Base-by-base conservation (phyloP, 64 coral and sea anemone genomes). In the Montipora efflorescens region DNA sequence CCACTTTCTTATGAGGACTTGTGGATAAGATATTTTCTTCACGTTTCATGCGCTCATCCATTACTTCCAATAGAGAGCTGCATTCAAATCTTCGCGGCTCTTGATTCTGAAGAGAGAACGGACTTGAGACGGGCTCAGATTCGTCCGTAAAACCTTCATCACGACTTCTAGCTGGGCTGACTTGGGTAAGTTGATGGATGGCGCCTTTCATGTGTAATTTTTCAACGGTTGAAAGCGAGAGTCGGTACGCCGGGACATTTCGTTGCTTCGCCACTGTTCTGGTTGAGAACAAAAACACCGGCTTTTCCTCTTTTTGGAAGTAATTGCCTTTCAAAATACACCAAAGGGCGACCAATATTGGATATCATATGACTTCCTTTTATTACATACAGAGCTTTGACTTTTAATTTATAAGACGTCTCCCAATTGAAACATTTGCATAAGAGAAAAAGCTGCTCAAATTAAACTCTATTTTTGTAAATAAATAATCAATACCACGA, bases 1-100 rank as follows among this genome's bases (percentile, higher is more conserved):
- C 93, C 20, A 94, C 87, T 23, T 61, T 22, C 76, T 90, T 94
- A 18, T 94, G 93, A 44, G 93, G 93, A 20, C 93, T 94, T 20
- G 93, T 90, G 25, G 93, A 83, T 48, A 94, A 75, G 48, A 94
- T 94, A 1, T 62, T 76, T 36, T 94, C 93, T 47, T 94, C 93
- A 7, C 93, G 62, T 48, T 67, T 90, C 93, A 94, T 90, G 76
- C 93, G 48, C 48, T 94, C 93, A 0, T 94, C 93, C 93, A 94
- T 81, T 45, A 90, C 46, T 8, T 64, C 22, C 7, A 90, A 51
- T 68, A 88, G 79, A n/a, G 71, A 51, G 7, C 89, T 48, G 21
- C 45, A 59, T n/a, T 90, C n/a, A 1, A 90, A 45, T 47, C 45
- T 72, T 83, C 22, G 50, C 53, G 7, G 53, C 25, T 94, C 87